These are phyloP conservation scores for Drosophila setosimentum DNA, from an alignment of 2,888 invertebrate species.

Conservation along the genomic window DNA sequence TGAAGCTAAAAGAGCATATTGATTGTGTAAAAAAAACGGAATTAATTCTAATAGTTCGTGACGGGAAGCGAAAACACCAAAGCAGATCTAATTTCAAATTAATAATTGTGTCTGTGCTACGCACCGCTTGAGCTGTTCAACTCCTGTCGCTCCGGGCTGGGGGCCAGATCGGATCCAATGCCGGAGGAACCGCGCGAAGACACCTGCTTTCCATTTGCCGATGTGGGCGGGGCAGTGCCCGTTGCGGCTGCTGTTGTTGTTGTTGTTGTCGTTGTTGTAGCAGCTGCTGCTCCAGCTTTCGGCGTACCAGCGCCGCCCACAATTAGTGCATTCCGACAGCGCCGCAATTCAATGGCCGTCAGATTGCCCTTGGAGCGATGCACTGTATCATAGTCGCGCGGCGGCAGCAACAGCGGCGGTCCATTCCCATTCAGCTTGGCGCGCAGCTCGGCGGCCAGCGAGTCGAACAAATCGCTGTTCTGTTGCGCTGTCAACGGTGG, in stretches of 20 bases:
- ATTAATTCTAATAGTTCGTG: neutral
- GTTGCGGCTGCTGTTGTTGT: conserved; percentile 85
- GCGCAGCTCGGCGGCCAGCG: conserved; percentile 95
- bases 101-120: conserved; percentile 33
- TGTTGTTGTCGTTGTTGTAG: conserved; percentile 55
- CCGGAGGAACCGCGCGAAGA: conserved; percentile 94
- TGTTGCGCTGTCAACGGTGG: conserved; percentile 83
- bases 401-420: conserved; percentile 94
- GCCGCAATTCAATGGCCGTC: conserved; percentile 89
- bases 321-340: conserved; percentile 85
- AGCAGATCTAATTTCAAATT: neutral
- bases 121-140: conserved; percentile 85
- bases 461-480: conserved; percentile 93
- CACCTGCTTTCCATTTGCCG: conserved; percentile 84
- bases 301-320: conserved; percentile 81
- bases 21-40: no score
- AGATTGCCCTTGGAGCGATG: conserved; percentile 90
- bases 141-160: conserved; percentile 90
- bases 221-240: conserved; percentile 27
- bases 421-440: conserved; percentile 89
- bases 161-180: conserved; percentile 95
- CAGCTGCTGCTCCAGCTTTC: conserved; percentile 52
- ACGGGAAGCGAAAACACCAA: neutral
- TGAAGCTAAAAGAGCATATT: no score
- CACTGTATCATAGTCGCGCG: conserved; percentile 97